A percentile compares a stretch with the other conserved stretches of the same genome.
Evolutionary conservation across 1,140 invertebrate species (phyloP).

Genomic region (Euwallacea similis): DNA sequence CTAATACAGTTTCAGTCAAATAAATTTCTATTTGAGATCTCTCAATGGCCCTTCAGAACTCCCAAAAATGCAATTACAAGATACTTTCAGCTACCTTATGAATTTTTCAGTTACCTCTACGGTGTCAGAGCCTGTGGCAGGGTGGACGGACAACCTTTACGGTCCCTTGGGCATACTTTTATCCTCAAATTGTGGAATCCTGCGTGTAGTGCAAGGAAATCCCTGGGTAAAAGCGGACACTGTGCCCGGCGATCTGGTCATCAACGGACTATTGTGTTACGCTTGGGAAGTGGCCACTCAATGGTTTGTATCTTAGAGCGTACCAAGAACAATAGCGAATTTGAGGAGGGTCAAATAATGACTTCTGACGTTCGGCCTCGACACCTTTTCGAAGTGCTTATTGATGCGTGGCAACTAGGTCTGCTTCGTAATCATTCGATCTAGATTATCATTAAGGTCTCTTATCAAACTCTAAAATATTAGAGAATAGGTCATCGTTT

Average conservation of each 20-base stretch:
- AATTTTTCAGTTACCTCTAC: constrained; percentile 64
- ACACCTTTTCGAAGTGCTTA: not conserved
- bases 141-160: constrained; percentile 95
- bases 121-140: constrained; percentile 70
- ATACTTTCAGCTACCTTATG: not conserved
- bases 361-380: constrained; percentile 6
- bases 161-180: constrained; percentile 83
- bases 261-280: constrained; percentile 76
- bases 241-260: constrained; percentile 80
- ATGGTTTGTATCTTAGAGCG: constrained; percentile 24
- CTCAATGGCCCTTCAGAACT: no score
- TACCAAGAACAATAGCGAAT: constrained; percentile 14
- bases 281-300: constrained; percentile 65
- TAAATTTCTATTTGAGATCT: no score
- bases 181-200: constrained; percentile 78
- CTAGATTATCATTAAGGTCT: not conserved
- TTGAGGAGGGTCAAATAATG: constrained; percentile 16
- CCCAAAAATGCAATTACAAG: no score
- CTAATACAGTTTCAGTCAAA: no score
- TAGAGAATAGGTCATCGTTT: no score
- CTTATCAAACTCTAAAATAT: no score
- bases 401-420: not conserved
- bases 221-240: constrained; percentile 66
- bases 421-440: not conserved
- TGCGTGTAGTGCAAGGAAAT: constrained; percentile 69